Conservation (phyloP, 2,888 invertebrate genomes). For the Falcaria lacertinaria region DNA sequence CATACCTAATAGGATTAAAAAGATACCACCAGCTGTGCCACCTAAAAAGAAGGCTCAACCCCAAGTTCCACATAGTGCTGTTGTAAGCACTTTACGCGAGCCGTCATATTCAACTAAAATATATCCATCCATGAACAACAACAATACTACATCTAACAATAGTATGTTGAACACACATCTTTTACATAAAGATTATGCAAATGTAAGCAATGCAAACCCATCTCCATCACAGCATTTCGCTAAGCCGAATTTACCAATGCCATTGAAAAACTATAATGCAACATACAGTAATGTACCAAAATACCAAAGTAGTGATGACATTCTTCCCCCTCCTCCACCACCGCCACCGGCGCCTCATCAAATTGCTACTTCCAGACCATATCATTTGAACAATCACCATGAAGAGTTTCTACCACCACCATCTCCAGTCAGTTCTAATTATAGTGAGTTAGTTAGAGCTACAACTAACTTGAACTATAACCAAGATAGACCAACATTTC, state of each 20-base stretch:
- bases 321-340: constrained; percentile 81
- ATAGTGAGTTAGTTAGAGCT: constrained; percentile 91
- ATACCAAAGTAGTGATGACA: constrained; percentile 62
- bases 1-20: constrained; percentile 62
- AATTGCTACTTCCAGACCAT: constrained; percentile 65
- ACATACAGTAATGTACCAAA: constrained; percentile 81
- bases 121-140: constrained; percentile 56
- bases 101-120: constrained; percentile 85
- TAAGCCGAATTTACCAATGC: constrained; percentile 29
- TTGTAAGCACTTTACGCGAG: constrained; percentile 83
- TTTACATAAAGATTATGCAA: constrained; percentile 55
- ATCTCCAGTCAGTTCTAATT: constrained; percentile 94
- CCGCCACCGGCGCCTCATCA: constrained; percentile 68
- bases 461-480: constrained; percentile 81
- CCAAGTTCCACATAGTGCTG: constrained; percentile 88
- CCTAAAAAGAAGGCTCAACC: constrained; percentile 86
- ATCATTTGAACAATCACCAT: constrained; percentile 57
- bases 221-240: constrained; percentile 32
- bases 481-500: constrained; percentile 80
- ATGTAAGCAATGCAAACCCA: constrained; percentile 45
- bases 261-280: constrained; percentile 48
- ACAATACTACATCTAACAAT: constrained; percentile 45
- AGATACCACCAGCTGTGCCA: constrained; percentile 88
- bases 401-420: constrained; percentile 90
- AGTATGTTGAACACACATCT: constrained; percentile 25